These are phyloP conservation scores for Linyphia triangularis DNA, from an alignment of 2,888 invertebrate species.

Conservation along the genomic window DNA sequence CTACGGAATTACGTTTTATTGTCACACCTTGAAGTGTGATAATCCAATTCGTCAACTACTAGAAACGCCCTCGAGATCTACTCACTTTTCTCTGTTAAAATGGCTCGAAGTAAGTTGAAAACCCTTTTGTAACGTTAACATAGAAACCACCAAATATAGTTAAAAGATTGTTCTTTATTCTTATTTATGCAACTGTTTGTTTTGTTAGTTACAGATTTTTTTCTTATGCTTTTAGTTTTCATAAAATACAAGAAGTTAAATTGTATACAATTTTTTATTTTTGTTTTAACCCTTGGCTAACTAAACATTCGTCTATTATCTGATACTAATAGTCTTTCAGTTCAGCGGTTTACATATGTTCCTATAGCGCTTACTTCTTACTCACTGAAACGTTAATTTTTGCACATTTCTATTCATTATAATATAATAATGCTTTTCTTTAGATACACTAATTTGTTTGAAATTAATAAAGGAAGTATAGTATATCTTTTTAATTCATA, in stretches of 20 bases:
- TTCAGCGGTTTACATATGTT: too few species aligned
- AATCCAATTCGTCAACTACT: background rate
- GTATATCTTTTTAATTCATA: too few species aligned
- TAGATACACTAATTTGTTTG: too few species aligned
- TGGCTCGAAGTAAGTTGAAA: conserved; percentile 11
- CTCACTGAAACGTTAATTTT: too few species aligned
- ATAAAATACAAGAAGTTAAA: background rate
- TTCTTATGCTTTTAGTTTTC: background rate
- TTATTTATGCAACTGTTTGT: background rate
- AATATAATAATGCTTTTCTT: too few species aligned
- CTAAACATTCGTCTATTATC: too few species aligned
- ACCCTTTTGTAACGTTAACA: background rate
- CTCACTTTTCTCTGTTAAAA: background rate
- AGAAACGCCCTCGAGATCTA: background rate
- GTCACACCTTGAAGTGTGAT: background rate
- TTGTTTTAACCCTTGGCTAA: too few species aligned
- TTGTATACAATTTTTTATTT: background rate
- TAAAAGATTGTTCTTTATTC: background rate
- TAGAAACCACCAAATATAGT: background rate
- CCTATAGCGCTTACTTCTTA: too few species aligned
- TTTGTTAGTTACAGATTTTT: background rate
- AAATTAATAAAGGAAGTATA: too few species aligned
- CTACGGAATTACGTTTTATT: background rate
- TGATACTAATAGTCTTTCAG: too few species aligned
- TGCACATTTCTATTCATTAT: too few species aligned